Percentiles rank a stretch among this genome's conserved stretches.
Conservation (phyloP, 2,888 invertebrate species). For the Chaetogeoica ovagalla region DNA sequence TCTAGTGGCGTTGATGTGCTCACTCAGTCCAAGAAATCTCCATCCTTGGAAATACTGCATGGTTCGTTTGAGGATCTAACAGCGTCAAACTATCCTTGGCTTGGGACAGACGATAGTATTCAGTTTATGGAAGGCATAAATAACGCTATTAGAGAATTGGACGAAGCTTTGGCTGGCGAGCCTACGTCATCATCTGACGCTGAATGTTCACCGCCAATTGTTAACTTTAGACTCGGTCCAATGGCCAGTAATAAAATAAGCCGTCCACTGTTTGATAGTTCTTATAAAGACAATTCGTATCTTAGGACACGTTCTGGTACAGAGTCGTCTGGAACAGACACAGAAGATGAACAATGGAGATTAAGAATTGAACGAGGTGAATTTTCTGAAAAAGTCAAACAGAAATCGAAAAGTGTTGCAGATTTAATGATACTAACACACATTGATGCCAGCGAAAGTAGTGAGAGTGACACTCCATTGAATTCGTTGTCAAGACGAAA, state of each 20-base stretch:
- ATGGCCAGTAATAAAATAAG: slow-evolving; percentile 52
- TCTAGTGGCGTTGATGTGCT: slow-evolving; percentile 51
- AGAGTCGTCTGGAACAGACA: slow-evolving; percentile 65
- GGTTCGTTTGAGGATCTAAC: slow-evolving; percentile 69
- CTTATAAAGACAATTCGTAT: slow-evolving; percentile 32
- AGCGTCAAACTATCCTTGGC: slow-evolving; percentile 36
- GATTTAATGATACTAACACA: slow-evolving; percentile 71
- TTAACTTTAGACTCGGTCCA: slow-evolving; percentile 61
- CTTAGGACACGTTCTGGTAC: slow-evolving; percentile 53
- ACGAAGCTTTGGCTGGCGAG: slow-evolving; percentile 63
- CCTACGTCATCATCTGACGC: slow-evolving; percentile 45
- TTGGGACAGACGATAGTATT: slow-evolving; percentile 58
- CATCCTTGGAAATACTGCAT: slow-evolving; percentile 67
- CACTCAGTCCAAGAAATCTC: slow-evolving; percentile 54
- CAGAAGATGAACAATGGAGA: slow-evolving; percentile 69
- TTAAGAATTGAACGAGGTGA: slow-evolving; percentile 64
- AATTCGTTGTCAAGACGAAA: slow-evolving; percentile 56
- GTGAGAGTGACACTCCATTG: slow-evolving; percentile 61
- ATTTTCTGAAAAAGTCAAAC: slow-evolving; percentile 66
- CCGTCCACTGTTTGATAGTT: slow-evolving; percentile 35
- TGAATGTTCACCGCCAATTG: slow-evolving; percentile 55
- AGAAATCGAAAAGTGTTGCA: slow-evolving; percentile 70
- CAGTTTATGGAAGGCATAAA: slow-evolving; percentile 67
- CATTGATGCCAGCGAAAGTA: slow-evolving; percentile 66
- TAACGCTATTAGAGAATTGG: slow-evolving; percentile 68